Conservation (phyloP, 2,888 invertebrate species). For the Plagodis pulveraria region DNA sequence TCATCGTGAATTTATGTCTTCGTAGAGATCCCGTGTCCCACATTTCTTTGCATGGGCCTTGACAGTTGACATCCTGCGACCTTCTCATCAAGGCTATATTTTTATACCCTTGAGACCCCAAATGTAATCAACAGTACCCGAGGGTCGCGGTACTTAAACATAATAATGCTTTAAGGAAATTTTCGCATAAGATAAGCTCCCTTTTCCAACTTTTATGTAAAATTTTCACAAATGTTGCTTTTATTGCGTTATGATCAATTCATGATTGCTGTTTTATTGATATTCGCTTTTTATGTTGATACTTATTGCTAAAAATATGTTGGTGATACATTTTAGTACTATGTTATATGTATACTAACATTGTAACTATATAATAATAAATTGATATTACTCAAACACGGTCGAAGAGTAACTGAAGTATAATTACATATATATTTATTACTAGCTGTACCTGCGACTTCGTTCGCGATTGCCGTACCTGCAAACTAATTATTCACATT, state of each 20-base stretch:
- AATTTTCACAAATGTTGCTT: constrained; percentile 26
- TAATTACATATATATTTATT: no score
- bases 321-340: no score
- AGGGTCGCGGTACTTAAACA: constrained; percentile 26
- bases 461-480: no score
- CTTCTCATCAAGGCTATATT: constrained; percentile 40
- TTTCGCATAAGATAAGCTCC: constrained; percentile 24
- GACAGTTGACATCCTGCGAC: constrained; percentile 33
- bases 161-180: constrained; percentile 17
- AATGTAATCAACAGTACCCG: constrained; percentile 36
- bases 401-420: no score
- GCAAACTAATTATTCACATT: no score
- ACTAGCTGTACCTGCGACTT: no score
- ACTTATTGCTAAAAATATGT: no score
- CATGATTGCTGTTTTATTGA: no score
- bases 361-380: no score
- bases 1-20: background rate
- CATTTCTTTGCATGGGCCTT: constrained; percentile 31
- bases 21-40: constrained; percentile 36
- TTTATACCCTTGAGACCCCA: constrained; percentile 27
- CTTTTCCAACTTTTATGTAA: constrained; percentile 20
- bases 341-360: no score
- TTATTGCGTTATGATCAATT: constrained; percentile 26
- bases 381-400: no score
- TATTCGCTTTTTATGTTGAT: no score